These are phyloP conservation scores for Acipenser transmontanus DNA, from an alignment of 2,797 vertebrate species.

Conservation along the genomic window DNA sequence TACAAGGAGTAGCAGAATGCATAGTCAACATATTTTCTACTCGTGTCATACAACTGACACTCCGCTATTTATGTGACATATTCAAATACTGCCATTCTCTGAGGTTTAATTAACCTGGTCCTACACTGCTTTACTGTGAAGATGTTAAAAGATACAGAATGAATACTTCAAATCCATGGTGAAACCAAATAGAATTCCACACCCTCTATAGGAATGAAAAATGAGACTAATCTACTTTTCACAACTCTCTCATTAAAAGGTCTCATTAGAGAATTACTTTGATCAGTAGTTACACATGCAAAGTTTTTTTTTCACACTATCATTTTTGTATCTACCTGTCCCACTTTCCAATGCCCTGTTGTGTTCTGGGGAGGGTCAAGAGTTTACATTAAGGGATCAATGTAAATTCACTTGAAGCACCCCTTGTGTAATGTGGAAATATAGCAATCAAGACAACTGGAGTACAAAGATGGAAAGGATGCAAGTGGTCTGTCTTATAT, in stretches of 20 bases:
- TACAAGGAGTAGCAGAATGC: constrained; percentile 32
- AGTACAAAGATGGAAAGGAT: too few species aligned
- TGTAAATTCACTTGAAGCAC: constrained; percentile 16
- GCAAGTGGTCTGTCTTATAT: too few species aligned
- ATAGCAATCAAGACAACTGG: too few species aligned
- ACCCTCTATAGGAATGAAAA: constrained; percentile 25
- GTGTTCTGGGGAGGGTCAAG: constrained; percentile 33
- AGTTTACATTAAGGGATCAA: constrained; percentile 44
- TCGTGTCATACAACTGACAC: constrained; percentile 41
- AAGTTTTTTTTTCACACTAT: constrained; percentile 31
- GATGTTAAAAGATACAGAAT: constrained; percentile 56
- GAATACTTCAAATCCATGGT: constrained; percentile 37
- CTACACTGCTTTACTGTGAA: constrained; percentile 50
- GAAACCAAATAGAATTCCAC: constrained; percentile 20
- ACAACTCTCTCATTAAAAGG: constrained; percentile 53
- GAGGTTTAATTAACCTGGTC: constrained; percentile 70
- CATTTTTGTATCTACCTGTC: constrained; percentile 28
- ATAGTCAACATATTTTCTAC: constrained; percentile 58
- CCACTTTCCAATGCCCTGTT: constrained; percentile 16
- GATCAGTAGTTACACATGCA: constrained; percentile 58
- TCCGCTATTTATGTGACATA: constrained; percentile 59
- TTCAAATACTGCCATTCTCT: constrained; percentile 45
- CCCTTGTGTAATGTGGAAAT: constrained; percentile 10
- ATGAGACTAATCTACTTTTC: constrained; percentile 23
- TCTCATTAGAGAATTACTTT: constrained; percentile 54